Evolutionary conservation across 2,113 vertebrate species (phyloP).

Genomic region (Oceanodroma tethys): DNA sequence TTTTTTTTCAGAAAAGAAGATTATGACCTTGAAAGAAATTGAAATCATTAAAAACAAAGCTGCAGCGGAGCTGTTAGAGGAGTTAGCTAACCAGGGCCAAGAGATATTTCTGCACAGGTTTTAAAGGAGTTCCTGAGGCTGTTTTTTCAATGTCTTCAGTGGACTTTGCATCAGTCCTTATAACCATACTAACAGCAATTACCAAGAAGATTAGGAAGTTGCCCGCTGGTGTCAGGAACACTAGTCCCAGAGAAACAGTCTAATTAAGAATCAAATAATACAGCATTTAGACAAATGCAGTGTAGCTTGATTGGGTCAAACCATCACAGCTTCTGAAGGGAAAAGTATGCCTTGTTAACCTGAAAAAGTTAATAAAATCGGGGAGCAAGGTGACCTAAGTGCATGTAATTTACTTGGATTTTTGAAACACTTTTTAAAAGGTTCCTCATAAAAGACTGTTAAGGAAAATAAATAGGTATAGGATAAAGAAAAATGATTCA

Average conservation of each 20-base stretch:
- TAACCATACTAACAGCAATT: not conserved
- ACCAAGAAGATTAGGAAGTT: not conserved
- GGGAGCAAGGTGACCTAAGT: not conserved
- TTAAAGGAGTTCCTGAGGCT: not conserved
- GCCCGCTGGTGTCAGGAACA: not conserved
- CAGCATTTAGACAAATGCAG: not conserved
- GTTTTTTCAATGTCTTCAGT: not conserved
- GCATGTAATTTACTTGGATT: not conserved
- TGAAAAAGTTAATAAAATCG: not conserved
- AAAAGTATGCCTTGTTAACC: not conserved
- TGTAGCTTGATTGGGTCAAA: not conserved
- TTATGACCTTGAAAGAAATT: not conserved
- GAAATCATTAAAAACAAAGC: not conserved
- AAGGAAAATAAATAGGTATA: not conserved
- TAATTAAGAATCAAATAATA: conserved; percentile 41
- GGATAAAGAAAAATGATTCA: not conserved
- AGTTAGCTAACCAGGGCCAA: not conserved
- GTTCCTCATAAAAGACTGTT: not conserved
- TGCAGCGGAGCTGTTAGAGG: not conserved
- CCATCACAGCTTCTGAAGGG: not conserved
- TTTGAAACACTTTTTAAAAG: not conserved
- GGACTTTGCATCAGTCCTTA: not conserved
- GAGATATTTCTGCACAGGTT: not conserved
- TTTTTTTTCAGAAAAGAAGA: not conserved
- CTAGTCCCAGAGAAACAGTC: conserved; percentile 16